A percentile compares a stretch with the other conserved stretches of the same genome.
phyloP scores from a whole-genome alignment of 2,113 vertebrate species.

The Odocoileus virginianus region DNA sequence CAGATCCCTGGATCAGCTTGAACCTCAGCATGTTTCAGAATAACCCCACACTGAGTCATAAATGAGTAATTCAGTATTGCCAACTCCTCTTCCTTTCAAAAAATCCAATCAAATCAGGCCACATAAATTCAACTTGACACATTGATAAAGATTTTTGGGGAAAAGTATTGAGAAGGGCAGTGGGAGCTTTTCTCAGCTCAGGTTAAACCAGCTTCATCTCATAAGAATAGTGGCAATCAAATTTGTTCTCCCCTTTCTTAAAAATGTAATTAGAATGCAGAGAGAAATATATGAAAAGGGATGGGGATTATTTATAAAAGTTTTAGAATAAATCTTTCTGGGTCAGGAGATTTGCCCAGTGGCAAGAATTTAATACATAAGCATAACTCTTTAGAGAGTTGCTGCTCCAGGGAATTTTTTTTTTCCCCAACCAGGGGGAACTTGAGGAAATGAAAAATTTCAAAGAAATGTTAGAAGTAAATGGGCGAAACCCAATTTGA shows the following conservation, averaged over 20 bases:
- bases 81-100: slow-evolving; percentile 39
- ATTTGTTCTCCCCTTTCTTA: slow-evolving; percentile 42
- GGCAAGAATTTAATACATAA: slow-evolving; percentile 58
- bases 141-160: not conserved
- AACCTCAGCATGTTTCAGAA: not conserved
- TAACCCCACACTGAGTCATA: not conserved
- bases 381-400: slow-evolving; percentile 30
- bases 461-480: slow-evolving; percentile 53
- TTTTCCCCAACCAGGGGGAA: not conserved
- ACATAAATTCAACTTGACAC: slow-evolving; percentile 5
- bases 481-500: slow-evolving; percentile 62
- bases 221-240: slow-evolving; percentile 37
- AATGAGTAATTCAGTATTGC: not conserved
- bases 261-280: slow-evolving; percentile 57
- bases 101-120: slow-evolving; percentile 24
- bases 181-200: not conserved
- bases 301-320: slow-evolving; percentile 61
- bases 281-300: slow-evolving; percentile 38
- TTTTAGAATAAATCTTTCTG: slow-evolving; percentile 67
- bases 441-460: slow-evolving; percentile 62
- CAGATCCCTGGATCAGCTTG: not conserved
- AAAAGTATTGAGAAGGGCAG: not conserved
- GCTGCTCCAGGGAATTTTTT: not conserved
- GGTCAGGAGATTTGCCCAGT: slow-evolving; percentile 55
- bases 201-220: not conserved